A percentile compares a stretch with the other conserved stretches of the same genome.
Conservation (phyloP, 2,797 vertebrate genomes). For the Saxicola maurus region DNA sequence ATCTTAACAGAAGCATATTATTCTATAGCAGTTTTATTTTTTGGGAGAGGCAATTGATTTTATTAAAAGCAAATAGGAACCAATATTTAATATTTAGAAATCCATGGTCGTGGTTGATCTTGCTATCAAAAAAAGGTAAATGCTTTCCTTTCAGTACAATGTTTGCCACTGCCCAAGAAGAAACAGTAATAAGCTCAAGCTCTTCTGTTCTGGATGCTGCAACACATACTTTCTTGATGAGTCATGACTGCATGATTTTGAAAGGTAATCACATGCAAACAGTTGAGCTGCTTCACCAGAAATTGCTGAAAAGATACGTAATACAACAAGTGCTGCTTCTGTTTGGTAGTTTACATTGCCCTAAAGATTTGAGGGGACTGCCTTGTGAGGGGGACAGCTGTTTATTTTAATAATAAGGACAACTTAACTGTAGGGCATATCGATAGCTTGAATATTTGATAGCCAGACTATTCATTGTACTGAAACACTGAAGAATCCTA, state of each 20-base stretch:
- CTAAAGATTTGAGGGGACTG: neutral
- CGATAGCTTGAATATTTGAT: neutral
- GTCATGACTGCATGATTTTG: slow-evolving; percentile 45
- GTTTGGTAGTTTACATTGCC: neutral
- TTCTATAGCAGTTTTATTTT: neutral
- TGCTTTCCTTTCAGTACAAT: neutral
- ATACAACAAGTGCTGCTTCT: neutral
- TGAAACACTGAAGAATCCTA: neutral
- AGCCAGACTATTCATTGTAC: neutral
- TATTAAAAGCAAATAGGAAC: neutral
- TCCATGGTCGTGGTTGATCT: neutral
- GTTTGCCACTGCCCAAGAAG: neutral
- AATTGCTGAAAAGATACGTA: neutral
- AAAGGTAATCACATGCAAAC: slow-evolving; percentile 35
- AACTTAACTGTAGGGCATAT: neutral
- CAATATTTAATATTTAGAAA: neutral
- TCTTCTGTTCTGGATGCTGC: slow-evolving; percentile 1
- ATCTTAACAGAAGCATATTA: neutral
- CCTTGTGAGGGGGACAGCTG: neutral
- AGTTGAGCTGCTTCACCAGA: neutral
- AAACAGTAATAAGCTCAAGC: neutral
- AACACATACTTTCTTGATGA: slow-evolving; percentile 10
- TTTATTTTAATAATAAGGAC: neutral
- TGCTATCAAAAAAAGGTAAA: neutral
- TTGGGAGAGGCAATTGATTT: neutral